Evolutionary conservation across 1,140 invertebrate species (phyloP), one percentile per base, ranked within the genome.

Genomic region (Brachionus sp.): DNA sequence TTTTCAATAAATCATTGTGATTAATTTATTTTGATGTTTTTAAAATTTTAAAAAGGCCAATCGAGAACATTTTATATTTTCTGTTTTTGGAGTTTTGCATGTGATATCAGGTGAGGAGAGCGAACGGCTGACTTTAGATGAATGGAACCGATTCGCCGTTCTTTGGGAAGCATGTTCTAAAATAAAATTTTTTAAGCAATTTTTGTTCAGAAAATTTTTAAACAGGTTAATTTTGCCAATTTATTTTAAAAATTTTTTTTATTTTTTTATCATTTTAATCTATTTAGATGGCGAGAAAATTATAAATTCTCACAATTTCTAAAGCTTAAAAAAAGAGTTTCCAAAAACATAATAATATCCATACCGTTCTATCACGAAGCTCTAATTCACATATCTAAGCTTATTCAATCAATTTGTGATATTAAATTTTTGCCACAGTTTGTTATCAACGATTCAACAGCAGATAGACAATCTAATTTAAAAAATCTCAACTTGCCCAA

Each of bases 171-270:
- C 77, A 5, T 80, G 77, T 39, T 80, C 77, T 35, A 57, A 66
- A 64, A 57, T 80, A 10, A 66, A 62, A 39, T 80, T 80, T 80
- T 80, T 80, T 13, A 80, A 80, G n/a, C 29, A 80, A 62, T 80
- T 80, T 44, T 44, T 80, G 16, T 62, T 39, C 46, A 57, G 19
- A 29, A 80, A 80, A 80, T 80, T 80, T 44, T 4, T 80, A 2
- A 46, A 25, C 39, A 75, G 68, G 68, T 73, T 2, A 16, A 62
- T 2, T 1, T 13, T 29, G 3, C 12, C 2, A 68, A 35, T 33
- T n/a, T 10, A 35, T 12, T 9, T 12, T 12, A 66, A 23, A 64
- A 64, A 23, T 10, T 64, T 0, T 2, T 2, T 29, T 29, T 29
- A 29, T 29, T 29, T 29, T n/a, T n/a, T n/a, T n/a, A n/a, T n/a